Base-by-base conservation (phyloP, 2,113 vertebrate genomes). In the Echinops telfairi region DNA sequence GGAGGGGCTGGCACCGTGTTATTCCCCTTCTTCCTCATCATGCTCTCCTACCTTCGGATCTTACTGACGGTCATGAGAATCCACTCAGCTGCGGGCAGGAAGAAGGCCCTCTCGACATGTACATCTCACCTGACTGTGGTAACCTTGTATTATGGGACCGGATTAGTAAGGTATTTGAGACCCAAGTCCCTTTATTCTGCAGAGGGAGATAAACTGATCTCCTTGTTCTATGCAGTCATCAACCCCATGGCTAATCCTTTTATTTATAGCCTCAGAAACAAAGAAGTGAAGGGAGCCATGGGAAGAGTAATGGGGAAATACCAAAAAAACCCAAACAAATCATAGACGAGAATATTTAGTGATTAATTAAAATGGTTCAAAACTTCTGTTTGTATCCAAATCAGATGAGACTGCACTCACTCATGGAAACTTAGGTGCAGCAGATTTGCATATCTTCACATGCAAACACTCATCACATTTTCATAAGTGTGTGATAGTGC, bases 141-240 rank as follows among this genome's bases (percentile, higher is more conserved):
- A n/a, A 84, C 10, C 17, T 36, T 70, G 22, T 87, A 75, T 58
- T 83, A 80, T 0, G 77, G 93, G 22, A 86, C 62, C 2, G 89
- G 81, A 8, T 27, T 89, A 11, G 78, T 79, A 58, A 27, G 70
- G 76, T 93, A 86, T 33, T 11, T 93, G 57, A 71, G 77, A 53
- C 91, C 62, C 82, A 93, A 47, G 31, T 86, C 68, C 5, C 81
- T 70, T 17, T 76, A 91, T 60, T 88, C 58, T 0, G 38, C 53
- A 15, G 88, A 96, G 27, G 81, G 75, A 23, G 89, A 95, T 77
- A 94, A 93, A 57, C 19, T 86, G 40, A 86, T 92, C 38, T 86
- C 70, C 20, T 36, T 82, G n/a, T 88, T 96, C 68, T 96, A 88
- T 14, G 62, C 14, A 0, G 60, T 93, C 38, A 71, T 91, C 23